Evolutionary conservation across 1,140 invertebrate genomes (phyloP).

Genomic region (Drosophila jambulina): DNA sequence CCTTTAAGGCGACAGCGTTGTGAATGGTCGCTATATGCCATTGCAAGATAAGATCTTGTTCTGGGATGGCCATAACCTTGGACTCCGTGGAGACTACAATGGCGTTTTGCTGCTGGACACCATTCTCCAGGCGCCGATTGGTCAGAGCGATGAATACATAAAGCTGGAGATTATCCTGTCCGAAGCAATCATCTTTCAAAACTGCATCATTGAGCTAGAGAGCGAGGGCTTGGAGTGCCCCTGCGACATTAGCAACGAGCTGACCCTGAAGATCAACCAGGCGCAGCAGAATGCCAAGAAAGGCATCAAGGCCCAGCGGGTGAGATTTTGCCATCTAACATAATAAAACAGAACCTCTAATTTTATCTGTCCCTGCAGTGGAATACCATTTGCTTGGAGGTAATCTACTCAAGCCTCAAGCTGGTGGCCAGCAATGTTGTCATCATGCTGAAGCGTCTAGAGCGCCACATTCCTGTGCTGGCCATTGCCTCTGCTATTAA

Average conservation of each 20-base stretch:
- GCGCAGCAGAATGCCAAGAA: conserved; percentile 90
- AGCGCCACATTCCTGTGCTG: conserved; percentile 92
- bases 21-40: conserved; percentile 89
- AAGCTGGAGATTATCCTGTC: conserved; percentile 93
- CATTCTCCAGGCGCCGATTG: conserved; percentile 92
- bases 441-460: conserved; percentile 92
- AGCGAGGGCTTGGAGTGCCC: conserved; percentile 90
- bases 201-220: conserved; percentile 90
- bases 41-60: conserved; percentile 93
- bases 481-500: conserved; percentile 95
- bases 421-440: conserved; percentile 92
- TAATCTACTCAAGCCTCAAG: conserved; percentile 92
- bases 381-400: conserved; percentile 94
- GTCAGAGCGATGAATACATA: conserved; percentile 90
- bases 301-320: conserved; percentile 94
- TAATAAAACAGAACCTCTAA: not conserved
- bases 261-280: conserved; percentile 90
- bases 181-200: conserved; percentile 93
- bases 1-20: conserved; percentile 52
- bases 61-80: conserved; percentile 92
- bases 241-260: conserved; percentile 91
- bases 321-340: conserved; percentile 75
- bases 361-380: conserved; percentile 88
- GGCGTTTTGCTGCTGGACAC: conserved; percentile 95
- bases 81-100: conserved; percentile 94